phyloP scores from a whole-genome alignment of 2,797 vertebrate species.

The Micromesistius poutassou region DNA sequence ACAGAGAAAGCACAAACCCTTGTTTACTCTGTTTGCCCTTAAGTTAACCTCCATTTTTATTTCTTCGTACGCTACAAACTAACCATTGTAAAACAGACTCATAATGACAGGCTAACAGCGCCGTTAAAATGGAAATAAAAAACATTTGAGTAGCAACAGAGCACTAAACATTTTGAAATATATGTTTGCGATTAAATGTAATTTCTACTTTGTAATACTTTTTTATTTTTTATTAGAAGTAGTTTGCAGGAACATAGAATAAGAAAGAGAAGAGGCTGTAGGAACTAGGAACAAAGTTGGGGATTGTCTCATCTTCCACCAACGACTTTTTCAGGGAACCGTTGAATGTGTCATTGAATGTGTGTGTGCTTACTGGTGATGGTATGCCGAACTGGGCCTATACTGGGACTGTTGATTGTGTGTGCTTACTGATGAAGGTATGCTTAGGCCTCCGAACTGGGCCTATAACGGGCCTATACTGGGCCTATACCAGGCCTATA shows the following conservation, averaged over 20 bases:
- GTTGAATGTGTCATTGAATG: no score
- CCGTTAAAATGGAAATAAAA: no score
- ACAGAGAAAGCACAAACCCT: slow-evolving; percentile 12
- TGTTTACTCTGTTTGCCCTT: slow-evolving; percentile 28
- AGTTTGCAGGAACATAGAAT: neutral
- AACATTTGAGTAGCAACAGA: neutral
- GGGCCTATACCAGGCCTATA: no score
- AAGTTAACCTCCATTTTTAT: slow-evolving; percentile 27
- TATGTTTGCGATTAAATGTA: neutral
- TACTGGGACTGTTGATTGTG: no score
- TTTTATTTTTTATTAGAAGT: neutral
- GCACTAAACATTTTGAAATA: neutral
- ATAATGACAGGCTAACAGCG: neutral
- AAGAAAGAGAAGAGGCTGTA: neutral
- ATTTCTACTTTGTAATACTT: neutral
- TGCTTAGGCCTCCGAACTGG: neutral
- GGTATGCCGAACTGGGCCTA: no score
- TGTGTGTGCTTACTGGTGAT: no score
- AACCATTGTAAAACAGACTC: slow-evolving; percentile 1
- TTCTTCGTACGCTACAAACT: neutral
- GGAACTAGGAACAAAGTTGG: neutral
- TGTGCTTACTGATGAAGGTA: no score
- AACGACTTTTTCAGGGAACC: neutral
- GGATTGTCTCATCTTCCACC: no score
- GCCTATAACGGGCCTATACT: neutral